Evolutionary conservation across 2,797 vertebrate genomes (phyloP).

Genomic region (Brotula barbata): DNA sequence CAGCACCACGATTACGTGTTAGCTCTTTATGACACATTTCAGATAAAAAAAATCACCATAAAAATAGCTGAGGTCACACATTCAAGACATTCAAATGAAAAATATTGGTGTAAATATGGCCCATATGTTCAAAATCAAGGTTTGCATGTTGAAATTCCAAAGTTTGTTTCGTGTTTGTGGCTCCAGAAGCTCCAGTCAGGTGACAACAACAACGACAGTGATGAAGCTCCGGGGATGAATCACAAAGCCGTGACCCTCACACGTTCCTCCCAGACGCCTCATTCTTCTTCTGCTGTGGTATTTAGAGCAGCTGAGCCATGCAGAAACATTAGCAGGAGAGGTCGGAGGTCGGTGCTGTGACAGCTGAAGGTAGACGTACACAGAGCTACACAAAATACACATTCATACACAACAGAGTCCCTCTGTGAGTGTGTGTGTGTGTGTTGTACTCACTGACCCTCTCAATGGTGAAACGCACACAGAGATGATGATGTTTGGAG

Average conservation of each 20-base stretch:
- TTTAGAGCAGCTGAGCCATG: constrained; percentile 31
- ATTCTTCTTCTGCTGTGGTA: constrained; percentile 53
- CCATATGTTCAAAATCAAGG: too few relatives aligned
- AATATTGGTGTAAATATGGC: too few relatives aligned
- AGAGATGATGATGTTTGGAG: constrained; percentile 19
- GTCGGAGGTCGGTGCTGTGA: background rate
- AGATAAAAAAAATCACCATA: too few relatives aligned
- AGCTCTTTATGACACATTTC: too few relatives aligned
- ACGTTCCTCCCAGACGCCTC: constrained; percentile 17
- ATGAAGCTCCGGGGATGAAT: background rate
- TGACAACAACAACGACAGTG: background rate
- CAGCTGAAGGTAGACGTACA: constrained; percentile 20
- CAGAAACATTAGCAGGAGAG: constrained; percentile 15
- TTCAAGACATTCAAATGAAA: too few relatives aligned
- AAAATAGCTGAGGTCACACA: too few relatives aligned
- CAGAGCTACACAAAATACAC: constrained; percentile 37
- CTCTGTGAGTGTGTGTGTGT: background rate
- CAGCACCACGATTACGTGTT: too few relatives aligned
- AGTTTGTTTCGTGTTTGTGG: too few relatives aligned
- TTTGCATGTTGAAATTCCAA: too few relatives aligned
- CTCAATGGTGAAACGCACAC: background rate
- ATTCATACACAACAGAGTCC: background rate
- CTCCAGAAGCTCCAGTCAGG: background rate
- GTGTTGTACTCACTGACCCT: constrained; percentile 6
- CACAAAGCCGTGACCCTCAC: constrained; percentile 21